These are phyloP conservation scores for Ophthalmolycus amberensis DNA, from an alignment of 2,113 vertebrate species.

Conservation along the genomic window DNA sequence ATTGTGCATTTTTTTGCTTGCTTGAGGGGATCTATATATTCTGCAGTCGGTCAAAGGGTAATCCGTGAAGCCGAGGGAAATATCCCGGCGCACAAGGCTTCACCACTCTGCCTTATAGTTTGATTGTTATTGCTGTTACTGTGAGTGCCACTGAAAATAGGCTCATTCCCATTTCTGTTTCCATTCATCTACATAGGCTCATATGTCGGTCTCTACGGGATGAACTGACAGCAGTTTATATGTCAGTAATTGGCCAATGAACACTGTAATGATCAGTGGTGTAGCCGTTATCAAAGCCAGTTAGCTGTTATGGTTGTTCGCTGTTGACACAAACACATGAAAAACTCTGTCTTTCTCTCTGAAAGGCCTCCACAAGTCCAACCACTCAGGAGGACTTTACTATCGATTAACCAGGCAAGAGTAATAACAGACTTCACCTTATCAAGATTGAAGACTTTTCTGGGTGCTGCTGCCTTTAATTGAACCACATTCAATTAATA, in stretches of 20 bases:
- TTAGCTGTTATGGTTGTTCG: not conserved
- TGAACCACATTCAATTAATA: too few species aligned
- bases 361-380: not conserved
- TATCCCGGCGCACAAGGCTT: not conserved
- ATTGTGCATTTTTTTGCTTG: not conserved
- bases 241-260: not conserved
- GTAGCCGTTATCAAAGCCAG: not conserved
- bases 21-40: slow-evolving; percentile 22
- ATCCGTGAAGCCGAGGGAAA: slow-evolving; percentile 16
- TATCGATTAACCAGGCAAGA: slow-evolving; percentile 22
- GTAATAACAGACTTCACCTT: slow-evolving; percentile 8
- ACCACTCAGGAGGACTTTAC: not conserved
- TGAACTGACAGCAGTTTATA: not conserved
- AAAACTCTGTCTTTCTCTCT: not conserved
- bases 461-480: too few species aligned
- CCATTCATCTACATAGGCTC: not conserved
- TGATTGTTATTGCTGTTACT: slow-evolving; percentile 3
- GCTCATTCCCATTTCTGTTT: not conserved
- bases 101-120: not conserved
- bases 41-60: slow-evolving; percentile 24
- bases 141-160: slow-evolving; percentile 8
- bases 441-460: too few species aligned
- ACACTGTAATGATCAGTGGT: not conserved
- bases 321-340: not conserved
- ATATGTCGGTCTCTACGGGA: not conserved